Evolutionary conservation across 2,797 vertebrate genomes (phyloP).

Genomic region (Spinus olivaceus): DNA sequence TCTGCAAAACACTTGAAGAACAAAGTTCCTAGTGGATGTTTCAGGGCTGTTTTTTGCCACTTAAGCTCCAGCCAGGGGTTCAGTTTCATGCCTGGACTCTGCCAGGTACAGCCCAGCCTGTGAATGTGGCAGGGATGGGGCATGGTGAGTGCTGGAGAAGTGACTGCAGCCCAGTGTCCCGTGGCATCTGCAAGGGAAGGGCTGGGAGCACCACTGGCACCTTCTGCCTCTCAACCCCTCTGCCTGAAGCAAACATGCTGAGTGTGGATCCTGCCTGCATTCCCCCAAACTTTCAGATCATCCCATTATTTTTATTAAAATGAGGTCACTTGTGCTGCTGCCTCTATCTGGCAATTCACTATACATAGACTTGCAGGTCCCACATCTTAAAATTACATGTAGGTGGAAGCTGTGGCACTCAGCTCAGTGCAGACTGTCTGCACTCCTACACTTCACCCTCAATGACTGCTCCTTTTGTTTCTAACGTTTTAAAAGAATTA

Average conservation of each 20-base stretch:
- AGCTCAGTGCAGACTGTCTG: neutral
- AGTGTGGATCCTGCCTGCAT: neutral
- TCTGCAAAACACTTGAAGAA: neutral
- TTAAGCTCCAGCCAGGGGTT: neutral
- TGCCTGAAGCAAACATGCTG: neutral
- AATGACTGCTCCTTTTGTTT: slow-evolving; percentile 1
- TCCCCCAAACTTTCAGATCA: neutral
- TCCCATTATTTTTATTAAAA: neutral
- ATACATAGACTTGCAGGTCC: neutral
- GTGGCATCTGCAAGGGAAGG: neutral
- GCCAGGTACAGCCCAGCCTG: neutral
- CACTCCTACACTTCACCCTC: neutral
- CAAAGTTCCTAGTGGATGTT: neutral
- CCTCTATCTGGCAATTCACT: neutral
- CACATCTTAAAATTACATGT: neutral
- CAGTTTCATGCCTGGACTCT: neutral
- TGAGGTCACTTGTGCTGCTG: neutral
- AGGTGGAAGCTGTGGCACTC: neutral
- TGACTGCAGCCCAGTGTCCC: accelerated
- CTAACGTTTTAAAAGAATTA: neutral
- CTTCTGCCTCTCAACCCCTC: neutral
- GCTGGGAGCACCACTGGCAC: neutral
- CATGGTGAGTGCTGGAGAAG: accelerated
- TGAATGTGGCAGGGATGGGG: neutral
- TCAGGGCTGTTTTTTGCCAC: neutral